phyloP scores from a whole-genome alignment of 2,797 vertebrate genomes.

The Sebastolobus alascanus region DNA sequence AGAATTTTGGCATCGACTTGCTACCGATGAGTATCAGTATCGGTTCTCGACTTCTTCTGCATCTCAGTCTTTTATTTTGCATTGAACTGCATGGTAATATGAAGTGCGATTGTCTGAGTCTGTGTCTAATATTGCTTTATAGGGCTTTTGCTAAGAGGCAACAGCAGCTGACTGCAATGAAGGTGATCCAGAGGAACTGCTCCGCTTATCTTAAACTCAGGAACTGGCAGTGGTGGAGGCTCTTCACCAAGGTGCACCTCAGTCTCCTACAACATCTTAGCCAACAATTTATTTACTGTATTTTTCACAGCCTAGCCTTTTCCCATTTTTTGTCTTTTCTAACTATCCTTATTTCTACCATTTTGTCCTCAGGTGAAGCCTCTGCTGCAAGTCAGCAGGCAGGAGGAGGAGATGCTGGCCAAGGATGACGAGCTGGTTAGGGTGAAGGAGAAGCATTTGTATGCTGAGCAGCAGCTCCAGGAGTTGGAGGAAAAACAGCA shows the following conservation, averaged over 20 bases:
- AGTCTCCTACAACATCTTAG: not conserved
- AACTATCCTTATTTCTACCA: not conserved
- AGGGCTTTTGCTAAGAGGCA: conserved; percentile 97
- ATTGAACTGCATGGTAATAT: not conserved
- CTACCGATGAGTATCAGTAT: too few species aligned
- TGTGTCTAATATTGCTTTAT: conserved; percentile 8
- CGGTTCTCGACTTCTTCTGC: too few species aligned
- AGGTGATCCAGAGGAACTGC: conserved; percentile 98
- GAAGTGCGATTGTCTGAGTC: not conserved
- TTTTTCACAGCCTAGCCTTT: not conserved
- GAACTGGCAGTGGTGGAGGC: conserved; percentile 99
- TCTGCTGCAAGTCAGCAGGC: conserved; percentile 95
- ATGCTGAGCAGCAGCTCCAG: conserved; percentile 88
- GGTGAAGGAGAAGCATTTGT: conserved; percentile 91
- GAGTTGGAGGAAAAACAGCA: conserved; percentile 92
- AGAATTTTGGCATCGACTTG: too few species aligned
- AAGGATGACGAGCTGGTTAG: conserved; percentile 95
- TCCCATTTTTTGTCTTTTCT: not conserved
- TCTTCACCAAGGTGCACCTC: conserved; percentile 94
- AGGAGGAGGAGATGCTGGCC: conserved; percentile 97
- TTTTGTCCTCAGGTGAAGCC: conserved; percentile 91
- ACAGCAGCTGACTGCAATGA: conserved; percentile 98
- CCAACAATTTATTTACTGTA: not conserved
- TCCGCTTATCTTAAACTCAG: conserved; percentile 97
- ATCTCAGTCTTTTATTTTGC: not conserved